These are phyloP conservation scores for Argynnis bischoffii DNA, from an alignment of 2,888 invertebrate species.

Conservation along the genomic window DNA sequence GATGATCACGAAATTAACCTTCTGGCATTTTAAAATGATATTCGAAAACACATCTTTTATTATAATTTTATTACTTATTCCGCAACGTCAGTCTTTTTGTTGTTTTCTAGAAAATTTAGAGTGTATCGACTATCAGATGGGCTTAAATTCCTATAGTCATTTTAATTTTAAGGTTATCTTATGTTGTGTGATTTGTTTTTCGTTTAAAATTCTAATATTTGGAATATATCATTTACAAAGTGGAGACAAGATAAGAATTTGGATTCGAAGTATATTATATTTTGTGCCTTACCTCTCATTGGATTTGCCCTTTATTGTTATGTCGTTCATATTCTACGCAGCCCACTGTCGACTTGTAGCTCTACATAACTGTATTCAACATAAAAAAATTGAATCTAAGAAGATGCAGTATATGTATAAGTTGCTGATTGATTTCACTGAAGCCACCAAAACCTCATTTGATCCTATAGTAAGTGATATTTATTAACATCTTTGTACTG, in stretches of 20 bases:
- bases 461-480: slow-evolving; percentile 24
- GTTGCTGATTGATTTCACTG: slow-evolving; percentile 24
- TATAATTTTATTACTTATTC: not conserved
- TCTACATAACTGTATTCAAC: slow-evolving; percentile 5
- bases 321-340: slow-evolving; percentile 7
- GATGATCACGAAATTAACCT: not conserved
- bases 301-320: slow-evolving; percentile 11
- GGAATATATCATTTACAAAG: not conserved
- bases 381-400: not conserved
- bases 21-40: not conserved
- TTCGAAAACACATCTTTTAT: not conserved
- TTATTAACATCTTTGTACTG: not conserved
- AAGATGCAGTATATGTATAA: slow-evolving; percentile 19
- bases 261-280: not conserved
- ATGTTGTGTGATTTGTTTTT: not conserved
- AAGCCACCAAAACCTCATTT: slow-evolving; percentile 24
- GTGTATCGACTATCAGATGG: not conserved
- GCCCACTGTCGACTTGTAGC: slow-evolving; percentile 6
- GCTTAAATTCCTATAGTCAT: not conserved
- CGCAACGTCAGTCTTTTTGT: slow-evolving; percentile 1
- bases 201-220: not conserved
- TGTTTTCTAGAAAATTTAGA: slow-evolving; percentile 5
- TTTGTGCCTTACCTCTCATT: slow-evolving; percentile 8
- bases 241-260: not conserved
- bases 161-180: slow-evolving; percentile 3